Evolutionary conservation across 2,113 vertebrate species (phyloP).

Genomic region (Struthio camelus): DNA sequence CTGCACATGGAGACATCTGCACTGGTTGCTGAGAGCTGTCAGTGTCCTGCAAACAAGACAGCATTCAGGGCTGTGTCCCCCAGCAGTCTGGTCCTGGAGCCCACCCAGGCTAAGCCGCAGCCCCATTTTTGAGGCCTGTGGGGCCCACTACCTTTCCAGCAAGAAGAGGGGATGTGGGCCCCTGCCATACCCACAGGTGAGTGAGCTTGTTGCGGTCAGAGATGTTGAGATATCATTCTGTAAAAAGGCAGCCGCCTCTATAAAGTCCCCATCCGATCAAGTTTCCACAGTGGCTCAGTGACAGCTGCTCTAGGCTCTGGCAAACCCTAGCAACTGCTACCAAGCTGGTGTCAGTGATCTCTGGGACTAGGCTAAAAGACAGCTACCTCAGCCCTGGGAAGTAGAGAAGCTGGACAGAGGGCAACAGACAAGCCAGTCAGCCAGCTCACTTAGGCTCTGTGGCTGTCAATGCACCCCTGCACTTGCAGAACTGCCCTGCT

Average conservation of each 20-base stretch:
- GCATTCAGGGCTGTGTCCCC: not conserved
- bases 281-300: slow-evolving; percentile 77
- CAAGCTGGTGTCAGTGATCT: slow-evolving; percentile 79
- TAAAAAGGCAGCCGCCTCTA: slow-evolving; percentile 69
- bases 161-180: not conserved
- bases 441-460: not conserved
- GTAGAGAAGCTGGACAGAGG: slow-evolving; percentile 70
- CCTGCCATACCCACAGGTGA: slow-evolving; percentile 71
- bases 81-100: not conserved
- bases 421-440: not conserved
- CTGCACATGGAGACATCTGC: slow-evolving; percentile 84
- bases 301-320: slow-evolving; percentile 78
- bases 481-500: too few relatives aligned
- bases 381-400: slow-evolving; percentile 78
- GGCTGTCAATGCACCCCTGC: too few relatives aligned
- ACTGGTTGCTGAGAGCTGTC: slow-evolving; percentile 72
- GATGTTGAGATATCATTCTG: slow-evolving; percentile 79
- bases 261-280: slow-evolving; percentile 80
- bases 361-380: slow-evolving; percentile 80
- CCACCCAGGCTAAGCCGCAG: not conserved
- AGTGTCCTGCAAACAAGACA: slow-evolving; percentile 73
- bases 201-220: slow-evolving; percentile 82
- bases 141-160: not conserved
- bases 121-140: not conserved
- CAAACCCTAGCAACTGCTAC: slow-evolving; percentile 77